phyloP scores from a whole-genome alignment of 2,797 vertebrate species.

The Gymnothorax javanicus region DNA sequence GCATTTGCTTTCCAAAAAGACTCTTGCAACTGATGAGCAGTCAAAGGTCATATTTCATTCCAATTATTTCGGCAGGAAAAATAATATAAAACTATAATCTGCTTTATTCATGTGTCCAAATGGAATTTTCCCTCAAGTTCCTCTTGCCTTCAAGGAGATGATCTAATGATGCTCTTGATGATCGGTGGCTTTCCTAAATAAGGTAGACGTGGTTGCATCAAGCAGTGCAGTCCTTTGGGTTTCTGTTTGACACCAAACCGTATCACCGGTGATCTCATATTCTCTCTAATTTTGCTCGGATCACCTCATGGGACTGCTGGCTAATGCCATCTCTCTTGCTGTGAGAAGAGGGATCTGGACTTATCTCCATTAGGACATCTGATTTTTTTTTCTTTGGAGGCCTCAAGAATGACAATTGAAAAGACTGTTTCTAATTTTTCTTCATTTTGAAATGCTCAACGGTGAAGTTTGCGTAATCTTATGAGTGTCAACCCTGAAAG shows the following conservation, averaged over 20 bases:
- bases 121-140: neutral
- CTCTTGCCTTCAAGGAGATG: neutral
- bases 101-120: neutral
- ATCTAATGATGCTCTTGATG: slow-evolving; percentile 9
- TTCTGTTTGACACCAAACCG: neutral
- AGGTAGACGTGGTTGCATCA: slow-evolving; percentile 37
- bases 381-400: neutral
- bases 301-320: neutral
- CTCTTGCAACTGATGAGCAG: neutral
- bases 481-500: neutral
- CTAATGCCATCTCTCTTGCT: neutral
- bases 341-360: neutral
- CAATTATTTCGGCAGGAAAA: neutral
- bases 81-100: neutral
- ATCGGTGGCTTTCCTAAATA: slow-evolving; percentile 38
- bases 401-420: neutral
- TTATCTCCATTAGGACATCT: neutral
- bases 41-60: slow-evolving; percentile 11
- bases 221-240: slow-evolving; percentile 20
- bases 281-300: slow-evolving; percentile 29
- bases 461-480: neutral
- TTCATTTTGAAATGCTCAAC: neutral
- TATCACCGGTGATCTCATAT: slow-evolving; percentile 28
- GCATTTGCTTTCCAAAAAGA: neutral
- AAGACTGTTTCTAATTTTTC: neutral